These are phyloP conservation scores for Syngnathus floridae DNA, from an alignment of 2,113 vertebrate genomes.

Conservation along the genomic window DNA sequence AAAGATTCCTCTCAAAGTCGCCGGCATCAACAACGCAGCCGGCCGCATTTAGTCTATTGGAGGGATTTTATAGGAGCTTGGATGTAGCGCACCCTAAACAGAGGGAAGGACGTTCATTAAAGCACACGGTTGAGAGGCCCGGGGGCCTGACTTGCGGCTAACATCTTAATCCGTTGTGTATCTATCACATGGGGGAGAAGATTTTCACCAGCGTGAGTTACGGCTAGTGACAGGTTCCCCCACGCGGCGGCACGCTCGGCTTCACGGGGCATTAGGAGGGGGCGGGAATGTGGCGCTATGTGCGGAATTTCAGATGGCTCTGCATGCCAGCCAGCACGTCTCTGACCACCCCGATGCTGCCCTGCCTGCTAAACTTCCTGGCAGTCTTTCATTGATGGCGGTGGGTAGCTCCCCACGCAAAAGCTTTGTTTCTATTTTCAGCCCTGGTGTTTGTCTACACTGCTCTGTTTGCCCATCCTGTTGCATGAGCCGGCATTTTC, in stretches of 20 bases:
- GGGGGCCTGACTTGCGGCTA: neutral
- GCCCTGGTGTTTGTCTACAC: neutral
- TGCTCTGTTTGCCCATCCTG: slow-evolving; percentile 1
- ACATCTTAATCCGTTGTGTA: slow-evolving; percentile 1
- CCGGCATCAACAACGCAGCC: neutral
- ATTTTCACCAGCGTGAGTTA: slow-evolving; percentile 6
- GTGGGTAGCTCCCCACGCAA: slow-evolving; percentile 1
- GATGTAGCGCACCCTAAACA: neutral
- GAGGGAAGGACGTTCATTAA: neutral
- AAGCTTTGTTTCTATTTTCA: slow-evolving; percentile 7
- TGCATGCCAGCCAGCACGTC: slow-evolving; percentile 1
- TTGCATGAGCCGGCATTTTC: neutral
- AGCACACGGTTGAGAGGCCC: neutral
- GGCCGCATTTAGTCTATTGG: neutral
- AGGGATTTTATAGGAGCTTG: neutral
- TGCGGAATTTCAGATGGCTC: neutral
- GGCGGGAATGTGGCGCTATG: slow-evolving; percentile 2
- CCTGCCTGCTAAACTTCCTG: slow-evolving; percentile 1
- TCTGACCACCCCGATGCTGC: slow-evolving; percentile 1
- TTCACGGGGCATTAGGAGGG: neutral
- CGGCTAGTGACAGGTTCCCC: neutral
- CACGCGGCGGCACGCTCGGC: neutral
- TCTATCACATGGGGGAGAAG: neutral
- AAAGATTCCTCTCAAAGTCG: slow-evolving; percentile 8
- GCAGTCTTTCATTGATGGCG: slow-evolving; percentile 4